Conservation (phyloP, 2,888 invertebrate species). For the Eudasyphora cyanicolor region DNA sequence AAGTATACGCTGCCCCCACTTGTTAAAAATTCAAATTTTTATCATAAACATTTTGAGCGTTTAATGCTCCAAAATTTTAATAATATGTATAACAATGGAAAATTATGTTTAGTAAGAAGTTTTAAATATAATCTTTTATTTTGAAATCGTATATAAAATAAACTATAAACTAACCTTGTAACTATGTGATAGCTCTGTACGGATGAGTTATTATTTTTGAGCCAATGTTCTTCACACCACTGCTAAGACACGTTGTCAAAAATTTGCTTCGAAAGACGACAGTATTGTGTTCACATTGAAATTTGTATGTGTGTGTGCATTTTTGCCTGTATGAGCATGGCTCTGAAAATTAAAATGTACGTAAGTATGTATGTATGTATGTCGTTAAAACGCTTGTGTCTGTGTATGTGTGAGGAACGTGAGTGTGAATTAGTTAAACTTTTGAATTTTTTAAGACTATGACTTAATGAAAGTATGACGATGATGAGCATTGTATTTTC, state of each 20-base stretch:
- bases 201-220: too few relatives aligned
- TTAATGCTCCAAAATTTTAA: too few relatives aligned
- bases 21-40: too few relatives aligned
- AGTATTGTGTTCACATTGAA: not conserved
- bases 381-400: not conserved
- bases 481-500: constrained; percentile 9
- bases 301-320: not conserved
- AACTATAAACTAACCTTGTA: too few relatives aligned
- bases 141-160: too few relatives aligned
- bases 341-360: too few relatives aligned
- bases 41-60: too few relatives aligned
- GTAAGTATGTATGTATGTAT: constrained; percentile 25
- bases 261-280: not conserved
- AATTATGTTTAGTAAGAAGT: too few relatives aligned
- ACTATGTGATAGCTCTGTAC: too few relatives aligned
- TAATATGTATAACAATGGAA: too few relatives aligned
- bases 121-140: too few relatives aligned
- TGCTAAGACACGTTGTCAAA: not conserved
- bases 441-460: constrained; percentile 51
- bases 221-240: not conserved
- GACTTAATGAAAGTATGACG: constrained; percentile 52
- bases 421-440: constrained; percentile 48
- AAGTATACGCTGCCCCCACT: too few relatives aligned
- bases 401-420: constrained; percentile 15
- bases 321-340: not conserved